A percentile compares a stretch with the other conserved stretches of the same genome.
These are phyloP conservation scores for Campopleginae sp. DNA, from an alignment of 2,888 invertebrate species.

Conservation along the genomic window DNA sequence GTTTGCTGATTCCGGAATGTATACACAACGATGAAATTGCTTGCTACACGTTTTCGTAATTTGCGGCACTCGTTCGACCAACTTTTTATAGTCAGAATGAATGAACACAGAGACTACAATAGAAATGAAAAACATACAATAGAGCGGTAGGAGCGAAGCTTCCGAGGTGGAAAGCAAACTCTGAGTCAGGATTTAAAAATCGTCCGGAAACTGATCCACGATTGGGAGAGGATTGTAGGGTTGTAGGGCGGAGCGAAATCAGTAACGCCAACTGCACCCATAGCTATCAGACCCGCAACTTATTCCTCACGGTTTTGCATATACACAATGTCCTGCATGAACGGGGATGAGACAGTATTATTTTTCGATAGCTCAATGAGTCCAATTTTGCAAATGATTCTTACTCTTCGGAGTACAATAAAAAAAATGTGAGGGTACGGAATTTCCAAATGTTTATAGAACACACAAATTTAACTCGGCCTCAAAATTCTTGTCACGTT, in stretches of 20 bases:
- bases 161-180: constrained; percentile 39
- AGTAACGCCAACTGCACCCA: constrained; percentile 2
- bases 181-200: constrained; percentile 70
- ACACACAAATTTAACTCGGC: constrained; percentile 44
- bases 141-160: not conserved
- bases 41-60: not conserved
- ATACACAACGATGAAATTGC: constrained; percentile 1
- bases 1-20: not conserved
- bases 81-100: not conserved
- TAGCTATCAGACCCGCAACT: not conserved
- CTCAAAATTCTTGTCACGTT: constrained; percentile 66
- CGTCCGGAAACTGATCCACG: constrained; percentile 76
- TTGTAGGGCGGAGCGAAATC: not conserved
- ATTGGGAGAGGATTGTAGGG: constrained; percentile 50
- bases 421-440: constrained; percentile 22
- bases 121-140: constrained; percentile 26
- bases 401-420: not conserved
- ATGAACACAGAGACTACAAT: constrained; percentile 11
- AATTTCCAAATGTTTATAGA: constrained; percentile 18
- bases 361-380: constrained; percentile 45
- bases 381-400: constrained; percentile 3
- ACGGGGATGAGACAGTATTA: constrained; percentile 27
- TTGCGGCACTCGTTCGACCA: constrained; percentile 2
- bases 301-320: not conserved
- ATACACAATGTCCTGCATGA: not conserved